Conservation (phyloP, 2,888 invertebrate genomes). For the Drosophila differens region DNA sequence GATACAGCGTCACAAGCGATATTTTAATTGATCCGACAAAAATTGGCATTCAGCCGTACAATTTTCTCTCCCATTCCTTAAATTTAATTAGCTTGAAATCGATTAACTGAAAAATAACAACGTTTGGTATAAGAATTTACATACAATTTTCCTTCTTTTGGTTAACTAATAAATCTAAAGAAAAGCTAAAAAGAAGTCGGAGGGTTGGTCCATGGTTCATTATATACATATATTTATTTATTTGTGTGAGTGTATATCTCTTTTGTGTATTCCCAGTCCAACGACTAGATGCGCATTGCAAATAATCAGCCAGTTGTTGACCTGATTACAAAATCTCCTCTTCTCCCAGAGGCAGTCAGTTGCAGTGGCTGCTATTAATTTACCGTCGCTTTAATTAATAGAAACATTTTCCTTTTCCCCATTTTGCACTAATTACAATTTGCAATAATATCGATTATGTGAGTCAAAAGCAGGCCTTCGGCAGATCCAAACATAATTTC, state of each 20-base stretch:
- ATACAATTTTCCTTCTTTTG: not conserved
- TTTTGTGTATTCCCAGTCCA: slow-evolving; percentile 33
- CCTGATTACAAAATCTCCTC: slow-evolving; percentile 52
- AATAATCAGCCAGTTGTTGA: slow-evolving; percentile 57
- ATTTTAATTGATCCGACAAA: not conserved
- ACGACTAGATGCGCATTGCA: slow-evolving; percentile 49
- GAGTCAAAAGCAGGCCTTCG: slow-evolving; percentile 1
- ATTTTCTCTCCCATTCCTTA: too few relatives aligned
- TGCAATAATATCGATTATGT: slow-evolving; percentile 52
- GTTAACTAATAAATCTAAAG: not conserved
- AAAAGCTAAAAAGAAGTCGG: not conserved
- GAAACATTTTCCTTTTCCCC: slow-evolving; percentile 18
- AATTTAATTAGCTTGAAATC: not conserved
- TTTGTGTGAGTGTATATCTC: slow-evolving; percentile 18
- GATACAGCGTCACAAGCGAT: not conserved
- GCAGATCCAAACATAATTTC: not conserved
- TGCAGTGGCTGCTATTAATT: slow-evolving; percentile 45
- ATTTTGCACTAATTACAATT: slow-evolving; percentile 45
- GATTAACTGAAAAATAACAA: not conserved
- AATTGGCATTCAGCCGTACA: too few relatives aligned
- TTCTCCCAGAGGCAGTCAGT: slow-evolving; percentile 10
- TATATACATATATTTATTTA: slow-evolving; percentile 10
- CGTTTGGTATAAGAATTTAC: too few relatives aligned
- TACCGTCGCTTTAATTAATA: slow-evolving; percentile 58
- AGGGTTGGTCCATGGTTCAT: not conserved